Evolutionary conservation across 2,888 invertebrate genomes (phyloP).

Genomic region (Creontiades dilutus): DNA sequence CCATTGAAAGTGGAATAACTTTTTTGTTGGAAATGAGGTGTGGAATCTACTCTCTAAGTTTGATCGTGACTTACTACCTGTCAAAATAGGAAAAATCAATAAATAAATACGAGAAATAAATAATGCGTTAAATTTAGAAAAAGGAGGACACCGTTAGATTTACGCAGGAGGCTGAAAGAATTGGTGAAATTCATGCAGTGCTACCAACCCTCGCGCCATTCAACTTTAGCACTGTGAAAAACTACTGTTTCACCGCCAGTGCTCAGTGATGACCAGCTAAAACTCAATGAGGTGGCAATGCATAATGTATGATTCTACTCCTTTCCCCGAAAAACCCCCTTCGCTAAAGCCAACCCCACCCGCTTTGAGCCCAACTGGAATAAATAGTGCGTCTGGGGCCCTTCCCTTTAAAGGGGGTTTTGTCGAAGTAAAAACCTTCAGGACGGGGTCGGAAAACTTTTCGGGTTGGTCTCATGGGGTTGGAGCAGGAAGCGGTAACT

Average conservation of each 20-base stretch:
- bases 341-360: slow-evolving; percentile 32
- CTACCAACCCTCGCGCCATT: neutral
- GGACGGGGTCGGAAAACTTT: neutral
- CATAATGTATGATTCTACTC: slow-evolving; percentile 64
- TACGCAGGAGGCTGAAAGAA: neutral
- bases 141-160: too few species aligned
- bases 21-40: too few species aligned
- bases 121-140: too few species aligned
- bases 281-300: slow-evolving; percentile 66
- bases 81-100: too few species aligned
- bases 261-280: slow-evolving; percentile 63
- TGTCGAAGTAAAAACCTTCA: slow-evolving; percentile 35
- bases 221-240: slow-evolving; percentile 49
- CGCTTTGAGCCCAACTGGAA: slow-evolving; percentile 37
- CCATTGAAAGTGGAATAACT: too few species aligned
- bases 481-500: slow-evolving; percentile 55
- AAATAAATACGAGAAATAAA: too few species aligned
- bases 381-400: slow-evolving; percentile 24
- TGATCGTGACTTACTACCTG: too few species aligned
- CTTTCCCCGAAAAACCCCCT: slow-evolving; percentile 18
- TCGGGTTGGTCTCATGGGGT: slow-evolving; percentile 19
- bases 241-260: slow-evolving; percentile 39
- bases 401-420: neutral
- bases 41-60: too few species aligned
- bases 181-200: neutral